phyloP scores from a whole-genome alignment of 1,140 invertebrate genomes.

The Drosophila gunungcola region DNA sequence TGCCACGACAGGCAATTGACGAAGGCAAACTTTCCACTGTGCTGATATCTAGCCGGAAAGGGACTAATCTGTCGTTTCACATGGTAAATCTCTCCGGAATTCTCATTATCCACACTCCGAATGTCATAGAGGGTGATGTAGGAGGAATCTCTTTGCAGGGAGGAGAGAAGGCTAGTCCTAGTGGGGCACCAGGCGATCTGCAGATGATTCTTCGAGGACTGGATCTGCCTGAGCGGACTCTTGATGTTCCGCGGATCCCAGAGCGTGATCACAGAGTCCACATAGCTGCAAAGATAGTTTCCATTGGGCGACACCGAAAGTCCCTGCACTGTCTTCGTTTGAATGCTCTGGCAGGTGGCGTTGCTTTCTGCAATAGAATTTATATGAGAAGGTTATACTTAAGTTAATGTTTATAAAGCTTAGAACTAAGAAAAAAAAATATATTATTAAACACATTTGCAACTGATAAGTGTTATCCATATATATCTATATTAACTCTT shows the following conservation, averaged over 20 bases:
- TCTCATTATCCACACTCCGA: conserved; percentile 71
- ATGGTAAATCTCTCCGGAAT: conserved; percentile 71
- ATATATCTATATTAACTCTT: too few species aligned
- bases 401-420: too few species aligned
- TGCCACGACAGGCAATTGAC: conserved; percentile 78
- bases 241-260: conserved; percentile 96
- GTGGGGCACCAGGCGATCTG: conserved; percentile 96
- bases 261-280: conserved; percentile 92
- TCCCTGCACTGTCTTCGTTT: conserved; percentile 93
- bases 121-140: conserved; percentile 81
- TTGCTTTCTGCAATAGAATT: conserved; percentile 87
- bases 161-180: conserved; percentile 83
- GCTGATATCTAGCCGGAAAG: conserved; percentile 74
- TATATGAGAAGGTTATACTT: too few species aligned
- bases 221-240: conserved; percentile 91
- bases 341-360: conserved; percentile 89
- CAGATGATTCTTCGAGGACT: conserved; percentile 89
- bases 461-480: too few species aligned
- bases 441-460: too few species aligned
- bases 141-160: conserved; percentile 75
- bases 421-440: too few species aligned
- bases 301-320: conserved; percentile 91
- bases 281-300: conserved; percentile 92
- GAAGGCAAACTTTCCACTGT: conserved; percentile 49
- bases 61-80: conserved; percentile 79